Conservation (phyloP, 1,140 invertebrate species). For the Eumaeus atala region DNA sequence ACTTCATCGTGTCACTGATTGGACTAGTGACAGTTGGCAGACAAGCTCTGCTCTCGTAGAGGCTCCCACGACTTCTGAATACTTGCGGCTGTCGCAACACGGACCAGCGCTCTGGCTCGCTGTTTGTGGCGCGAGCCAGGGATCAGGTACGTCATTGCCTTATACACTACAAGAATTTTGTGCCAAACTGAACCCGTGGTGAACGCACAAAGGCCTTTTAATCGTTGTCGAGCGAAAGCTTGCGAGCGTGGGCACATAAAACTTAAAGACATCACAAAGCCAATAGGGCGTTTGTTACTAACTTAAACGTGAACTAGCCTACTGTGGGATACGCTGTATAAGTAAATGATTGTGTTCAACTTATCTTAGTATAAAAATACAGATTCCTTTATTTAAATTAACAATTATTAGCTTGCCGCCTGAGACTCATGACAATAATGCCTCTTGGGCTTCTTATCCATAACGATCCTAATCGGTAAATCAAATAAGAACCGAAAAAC, state of each 20-base stretch:
- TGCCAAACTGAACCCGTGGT: no score
- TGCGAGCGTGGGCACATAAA: slow-evolving; percentile 29
- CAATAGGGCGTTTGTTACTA: slow-evolving; percentile 47
- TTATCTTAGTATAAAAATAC: slow-evolving; percentile 70
- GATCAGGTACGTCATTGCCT: no score
- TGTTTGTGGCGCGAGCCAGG: no score
- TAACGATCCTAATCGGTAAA: slow-evolving; percentile 28
- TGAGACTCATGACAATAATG: slow-evolving; percentile 60
- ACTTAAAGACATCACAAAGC: slow-evolving; percentile 54
- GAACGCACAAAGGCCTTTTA: neutral
- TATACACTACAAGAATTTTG: no score
- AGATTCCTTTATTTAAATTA: slow-evolving; percentile 66
- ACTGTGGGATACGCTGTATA: slow-evolving; percentile 44
- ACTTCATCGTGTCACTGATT: no score
- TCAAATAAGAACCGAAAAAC: slow-evolving; percentile 34
- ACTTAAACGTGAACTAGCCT: slow-evolving; percentile 40
- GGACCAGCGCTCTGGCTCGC: no score
- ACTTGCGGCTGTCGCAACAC: no score
- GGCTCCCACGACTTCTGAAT: no score
- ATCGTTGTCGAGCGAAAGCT: slow-evolving; percentile 27
- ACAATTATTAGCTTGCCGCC: slow-evolving; percentile 64
- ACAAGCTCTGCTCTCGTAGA: no score
- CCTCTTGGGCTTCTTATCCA: slow-evolving; percentile 53
- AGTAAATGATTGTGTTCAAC: slow-evolving; percentile 48
- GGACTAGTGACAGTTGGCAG: no score